Conservation (phyloP, 2,888 invertebrate genomes). For the Aspidapion aeneum region DNA sequence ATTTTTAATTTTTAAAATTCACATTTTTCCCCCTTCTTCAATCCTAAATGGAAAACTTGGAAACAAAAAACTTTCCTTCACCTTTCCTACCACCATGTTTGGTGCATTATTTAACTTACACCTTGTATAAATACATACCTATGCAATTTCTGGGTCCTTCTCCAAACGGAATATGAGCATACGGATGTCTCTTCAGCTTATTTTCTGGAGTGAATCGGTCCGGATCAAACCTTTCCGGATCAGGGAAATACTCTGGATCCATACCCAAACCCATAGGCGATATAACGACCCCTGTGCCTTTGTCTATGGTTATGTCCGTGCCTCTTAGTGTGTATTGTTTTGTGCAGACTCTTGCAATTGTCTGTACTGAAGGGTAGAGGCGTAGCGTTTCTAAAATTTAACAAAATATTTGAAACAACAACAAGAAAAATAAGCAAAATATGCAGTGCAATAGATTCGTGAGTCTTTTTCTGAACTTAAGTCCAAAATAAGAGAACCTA, state of each 20-base stretch:
- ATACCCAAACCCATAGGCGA: constrained; percentile 27
- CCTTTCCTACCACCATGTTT: too few relatives aligned
- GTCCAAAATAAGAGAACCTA: not conserved
- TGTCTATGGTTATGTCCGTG: constrained; percentile 29
- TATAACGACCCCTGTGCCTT: constrained; percentile 28
- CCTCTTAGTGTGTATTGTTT: constrained; percentile 31
- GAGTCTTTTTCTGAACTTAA: not conserved
- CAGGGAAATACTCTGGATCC: constrained; percentile 31
- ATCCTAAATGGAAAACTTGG: too few relatives aligned
- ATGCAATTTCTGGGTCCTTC: constrained; percentile 35
- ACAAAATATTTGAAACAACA: too few relatives aligned
- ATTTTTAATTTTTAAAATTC: too few relatives aligned
- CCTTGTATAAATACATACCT: too few relatives aligned
- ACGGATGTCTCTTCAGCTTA: constrained; percentile 19
- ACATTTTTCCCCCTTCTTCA: too few relatives aligned
- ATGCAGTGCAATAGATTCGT: not conserved
- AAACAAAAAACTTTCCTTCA: too few relatives aligned
- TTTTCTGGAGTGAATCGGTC: constrained; percentile 31
- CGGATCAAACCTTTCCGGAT: constrained; percentile 33
- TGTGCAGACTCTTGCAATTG: constrained; percentile 27
- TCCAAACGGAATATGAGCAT: constrained; percentile 32
- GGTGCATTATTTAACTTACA: too few relatives aligned
- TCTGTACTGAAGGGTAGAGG: constrained; percentile 28
- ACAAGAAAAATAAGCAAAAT: not conserved
- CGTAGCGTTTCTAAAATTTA: constrained; percentile 29